Conservation (phyloP, 2,797 vertebrate species). For the Bufotes viridis region DNA sequence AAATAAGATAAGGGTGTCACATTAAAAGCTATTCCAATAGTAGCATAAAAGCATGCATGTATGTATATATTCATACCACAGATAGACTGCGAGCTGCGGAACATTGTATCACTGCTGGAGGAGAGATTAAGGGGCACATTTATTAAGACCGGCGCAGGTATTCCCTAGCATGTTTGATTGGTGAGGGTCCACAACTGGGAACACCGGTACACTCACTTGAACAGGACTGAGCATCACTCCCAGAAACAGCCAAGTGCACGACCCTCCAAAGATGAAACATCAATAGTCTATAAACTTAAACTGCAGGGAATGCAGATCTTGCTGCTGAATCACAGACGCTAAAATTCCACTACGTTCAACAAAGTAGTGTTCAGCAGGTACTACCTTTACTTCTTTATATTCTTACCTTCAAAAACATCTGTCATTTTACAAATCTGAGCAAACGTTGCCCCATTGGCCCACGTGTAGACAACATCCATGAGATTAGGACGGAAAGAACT, state of each 20-base stretch:
- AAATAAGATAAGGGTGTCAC: no score
- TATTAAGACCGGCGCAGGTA: no score
- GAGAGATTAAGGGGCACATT: no score
- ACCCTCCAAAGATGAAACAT: neutral
- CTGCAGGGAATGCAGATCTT: neutral
- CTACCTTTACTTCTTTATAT: neutral
- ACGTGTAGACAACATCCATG: conserved; percentile 97
- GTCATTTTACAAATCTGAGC: conserved; percentile 99
- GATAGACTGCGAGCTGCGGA: no score
- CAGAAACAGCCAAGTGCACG: neutral
- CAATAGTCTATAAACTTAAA: neutral
- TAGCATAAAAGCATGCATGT: no score
- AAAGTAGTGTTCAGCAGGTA: neutral
- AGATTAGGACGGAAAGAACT: conserved; percentile 93
- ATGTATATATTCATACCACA: no score
- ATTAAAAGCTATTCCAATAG: no score
- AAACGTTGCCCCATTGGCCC: conserved; percentile 94
- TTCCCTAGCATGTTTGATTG: neutral
- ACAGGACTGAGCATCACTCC: no score
- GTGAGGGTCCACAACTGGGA: neutral
- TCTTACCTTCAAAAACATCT: conserved; percentile 94
- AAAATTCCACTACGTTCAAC: neutral
- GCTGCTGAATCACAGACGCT: no score
- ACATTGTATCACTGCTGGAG: no score
- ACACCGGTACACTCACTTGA: no score